Evolutionary conservation across 1,140 invertebrate species (phyloP).

Genomic region (Diuraphis noxia): DNA sequence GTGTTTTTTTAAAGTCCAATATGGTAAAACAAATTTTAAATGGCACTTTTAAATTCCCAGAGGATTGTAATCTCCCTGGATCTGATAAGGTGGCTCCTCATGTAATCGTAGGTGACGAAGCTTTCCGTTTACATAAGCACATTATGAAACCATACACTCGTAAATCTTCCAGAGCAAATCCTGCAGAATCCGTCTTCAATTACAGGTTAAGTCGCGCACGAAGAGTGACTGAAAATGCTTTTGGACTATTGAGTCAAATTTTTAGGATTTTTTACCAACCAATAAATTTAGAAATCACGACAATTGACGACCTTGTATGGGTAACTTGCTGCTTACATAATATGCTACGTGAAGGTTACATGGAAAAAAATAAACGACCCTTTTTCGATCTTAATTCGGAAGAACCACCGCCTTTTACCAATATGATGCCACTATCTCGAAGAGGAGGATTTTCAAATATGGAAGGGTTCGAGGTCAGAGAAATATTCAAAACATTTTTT

Average conservation of each 20-base stretch:
- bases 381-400: slow-evolving; percentile 12
- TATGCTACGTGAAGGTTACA: not conserved
- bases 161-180: slow-evolving; percentile 20
- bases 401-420: not conserved
- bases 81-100: too few relatives aligned
- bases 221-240: not conserved
- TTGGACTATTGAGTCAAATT: slow-evolving; percentile 54
- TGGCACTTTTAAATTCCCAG: too few relatives aligned
- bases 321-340: slow-evolving; percentile 51
- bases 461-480: not conserved
- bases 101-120: too few relatives aligned
- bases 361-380: slow-evolving; percentile 17
- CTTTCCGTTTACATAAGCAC: too few relatives aligned
- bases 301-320: slow-evolving; percentile 48
- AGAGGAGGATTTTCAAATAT: slow-evolving; percentile 8
- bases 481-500: too few relatives aligned
- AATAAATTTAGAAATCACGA: slow-evolving; percentile 55
- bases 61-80: too few relatives aligned
- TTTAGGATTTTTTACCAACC: slow-evolving; percentile 54
- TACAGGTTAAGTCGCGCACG: not conserved
- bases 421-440: not conserved
- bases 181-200: not conserved
- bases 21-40: too few relatives aligned
- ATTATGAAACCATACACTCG: not conserved
- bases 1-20: too few relatives aligned